Evolutionary conservation across 64 coral and sea anemone genomes (phyloP).

Genomic region (Astreopora myriophthalma): DNA sequence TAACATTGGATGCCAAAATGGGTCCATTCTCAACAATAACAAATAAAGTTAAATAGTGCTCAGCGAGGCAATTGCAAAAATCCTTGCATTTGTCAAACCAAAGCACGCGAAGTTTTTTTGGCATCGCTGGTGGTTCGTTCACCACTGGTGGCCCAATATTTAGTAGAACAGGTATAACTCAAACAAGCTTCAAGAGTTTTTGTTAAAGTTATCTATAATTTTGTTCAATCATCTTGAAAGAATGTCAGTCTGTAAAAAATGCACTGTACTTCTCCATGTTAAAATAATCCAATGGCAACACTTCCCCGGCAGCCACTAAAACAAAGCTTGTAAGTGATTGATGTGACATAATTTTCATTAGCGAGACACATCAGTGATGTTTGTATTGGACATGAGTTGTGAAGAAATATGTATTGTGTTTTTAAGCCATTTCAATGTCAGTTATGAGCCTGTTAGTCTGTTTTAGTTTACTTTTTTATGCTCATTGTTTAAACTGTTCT

Average conservation of each 20-base stretch:
- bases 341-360: too few relatives aligned
- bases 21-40: not conserved
- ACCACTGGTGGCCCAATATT: not conserved
- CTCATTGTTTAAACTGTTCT: not conserved
- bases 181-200: not conserved
- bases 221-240: not conserved
- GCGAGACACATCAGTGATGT: too few relatives aligned
- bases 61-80: not conserved
- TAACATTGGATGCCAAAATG: not conserved
- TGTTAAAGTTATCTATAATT: not conserved
- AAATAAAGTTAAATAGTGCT: not conserved
- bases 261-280: not conserved
- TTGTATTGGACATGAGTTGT: too few relatives aligned
- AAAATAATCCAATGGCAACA: not conserved
- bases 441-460: not conserved
- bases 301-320: too few relatives aligned
- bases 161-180: conserved; percentile 30
- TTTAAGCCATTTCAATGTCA: not conserved
- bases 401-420: not conserved
- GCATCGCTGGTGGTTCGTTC: not conserved
- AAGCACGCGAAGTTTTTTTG: conserved; percentile 21
- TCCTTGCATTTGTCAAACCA: not conserved
- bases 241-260: not conserved
- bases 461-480: not conserved
- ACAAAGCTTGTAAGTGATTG: too few relatives aligned